Evolutionary conservation across 2,888 invertebrate genomes (phyloP).

Genomic region (Torymus aiolomorphi): DNA sequence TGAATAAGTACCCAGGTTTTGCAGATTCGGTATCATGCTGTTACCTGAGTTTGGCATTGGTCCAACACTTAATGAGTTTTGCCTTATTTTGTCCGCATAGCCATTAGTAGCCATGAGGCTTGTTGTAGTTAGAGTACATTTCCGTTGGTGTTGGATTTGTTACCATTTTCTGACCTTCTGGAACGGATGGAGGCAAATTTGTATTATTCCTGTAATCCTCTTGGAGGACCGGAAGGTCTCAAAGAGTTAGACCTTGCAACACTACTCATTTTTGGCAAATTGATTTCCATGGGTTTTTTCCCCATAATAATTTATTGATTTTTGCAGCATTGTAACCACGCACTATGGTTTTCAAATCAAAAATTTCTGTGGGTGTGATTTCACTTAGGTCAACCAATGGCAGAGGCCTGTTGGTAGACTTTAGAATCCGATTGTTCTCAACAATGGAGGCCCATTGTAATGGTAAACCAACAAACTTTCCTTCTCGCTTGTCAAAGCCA

Average conservation of each 20-base stretch:
- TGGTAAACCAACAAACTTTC: slow-evolving; percentile 96
- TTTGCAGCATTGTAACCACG: slow-evolving; percentile 86
- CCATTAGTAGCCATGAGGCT: slow-evolving; percentile 71
- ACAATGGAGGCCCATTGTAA: slow-evolving; percentile 97
- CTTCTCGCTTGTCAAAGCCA: slow-evolving; percentile 96
- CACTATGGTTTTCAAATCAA: slow-evolving; percentile 94
- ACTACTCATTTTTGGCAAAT: slow-evolving; percentile 91
- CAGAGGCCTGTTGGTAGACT: slow-evolving; percentile 91
- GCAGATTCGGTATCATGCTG: slow-evolving; percentile 73
- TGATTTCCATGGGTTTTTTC: slow-evolving; percentile 77
- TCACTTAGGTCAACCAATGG: slow-evolving; percentile 97
- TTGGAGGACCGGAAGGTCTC: slow-evolving; percentile 93
- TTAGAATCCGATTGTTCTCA: slow-evolving; percentile 90
- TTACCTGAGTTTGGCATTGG: slow-evolving; percentile 68
- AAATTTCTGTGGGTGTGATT: slow-evolving; percentile 96
- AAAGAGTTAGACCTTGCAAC: slow-evolving; percentile 97
- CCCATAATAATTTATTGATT: slow-evolving; percentile 73
- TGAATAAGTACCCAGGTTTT: too few species aligned
- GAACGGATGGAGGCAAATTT: slow-evolving; percentile 90
- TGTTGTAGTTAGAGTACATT: slow-evolving; percentile 68
- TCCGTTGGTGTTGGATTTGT: slow-evolving; percentile 67
- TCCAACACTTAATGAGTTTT: slow-evolving; percentile 68
- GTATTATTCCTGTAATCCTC: slow-evolving; percentile 84
- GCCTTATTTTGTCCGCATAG: slow-evolving; percentile 70
- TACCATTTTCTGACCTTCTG: slow-evolving; percentile 85